Percentiles rank a stretch among this genome's conserved stretches.
phyloP scores from a whole-genome alignment of 2,113 vertebrate genomes.

The human region GRCh38 chr2:180434501-180435000 shows the following conservation, averaged over 20 bases:
- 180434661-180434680: background rate
- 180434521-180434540: background rate
- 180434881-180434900: background rate
- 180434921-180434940: background rate
- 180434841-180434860: background rate
- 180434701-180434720: background rate
- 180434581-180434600: background rate
- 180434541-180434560: background rate
- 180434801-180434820: background rate
- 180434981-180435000: background rate
- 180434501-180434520: background rate
- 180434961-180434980: background rate
- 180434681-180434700: background rate
- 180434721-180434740: background rate
- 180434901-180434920: background rate
- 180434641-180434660: background rate
- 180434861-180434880: background rate
- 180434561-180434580: background rate
- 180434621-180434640: background rate
- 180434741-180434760: background rate
- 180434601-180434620: background rate
- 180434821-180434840: background rate
- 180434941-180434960: background rate
- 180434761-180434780: background rate
- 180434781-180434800: background rate